Percentiles rank a stretch among this genome's conserved stretches.
phyloP scores from a whole-genome alignment of 2,888 invertebrate genomes.

The Dascillus cervinus region DNA sequence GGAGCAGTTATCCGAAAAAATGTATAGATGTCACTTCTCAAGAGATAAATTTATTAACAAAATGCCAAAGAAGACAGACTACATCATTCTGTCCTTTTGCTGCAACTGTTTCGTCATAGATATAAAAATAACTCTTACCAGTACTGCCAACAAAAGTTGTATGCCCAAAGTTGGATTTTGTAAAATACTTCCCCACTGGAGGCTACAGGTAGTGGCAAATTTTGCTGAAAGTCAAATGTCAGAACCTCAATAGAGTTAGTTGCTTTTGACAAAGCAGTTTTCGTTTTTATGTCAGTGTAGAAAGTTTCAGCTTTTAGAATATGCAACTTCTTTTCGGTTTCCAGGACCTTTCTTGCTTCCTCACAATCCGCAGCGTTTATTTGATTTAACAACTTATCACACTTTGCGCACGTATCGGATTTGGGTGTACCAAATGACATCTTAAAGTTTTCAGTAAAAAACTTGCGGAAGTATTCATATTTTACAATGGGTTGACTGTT shows the following conservation, averaged over 20 bases:
- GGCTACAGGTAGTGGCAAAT: constrained; percentile 4
- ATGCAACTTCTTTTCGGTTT: constrained; percentile 3
- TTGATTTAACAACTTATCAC: constrained; percentile 5
- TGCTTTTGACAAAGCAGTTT: constrained; percentile 4
- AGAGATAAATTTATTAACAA: constrained; percentile 3
- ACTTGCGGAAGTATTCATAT: constrained; percentile 9
- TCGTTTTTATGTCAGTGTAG: constrained; percentile 7
- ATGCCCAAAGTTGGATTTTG: constrained; percentile 6
- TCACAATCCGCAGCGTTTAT: constrained; percentile 4
- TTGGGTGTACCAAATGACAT: constrained; percentile 2
- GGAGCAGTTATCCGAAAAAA: constrained; percentile 7
- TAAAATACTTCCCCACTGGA: constrained; percentile 7
- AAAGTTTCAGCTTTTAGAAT: constrained; percentile 2
- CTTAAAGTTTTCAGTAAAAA: constrained; percentile 4
- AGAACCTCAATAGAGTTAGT: constrained; percentile 1
- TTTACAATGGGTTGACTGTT: constrained; percentile 4
- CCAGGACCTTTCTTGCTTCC: not conserved
- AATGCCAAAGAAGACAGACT: constrained; percentile 5
- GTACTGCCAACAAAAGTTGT: constrained; percentile 5
- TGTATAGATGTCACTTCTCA: constrained; percentile 6
- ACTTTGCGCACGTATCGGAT: too few species aligned
- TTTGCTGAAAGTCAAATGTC: constrained; percentile 8
- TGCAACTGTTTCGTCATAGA: constrained; percentile 6
- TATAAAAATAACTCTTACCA: constrained; percentile 7
- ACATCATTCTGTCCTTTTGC: constrained; percentile 6